Evolutionary conservation across 2,113 vertebrate genomes (phyloP).

Genomic region (Apodemus speciosus): DNA sequence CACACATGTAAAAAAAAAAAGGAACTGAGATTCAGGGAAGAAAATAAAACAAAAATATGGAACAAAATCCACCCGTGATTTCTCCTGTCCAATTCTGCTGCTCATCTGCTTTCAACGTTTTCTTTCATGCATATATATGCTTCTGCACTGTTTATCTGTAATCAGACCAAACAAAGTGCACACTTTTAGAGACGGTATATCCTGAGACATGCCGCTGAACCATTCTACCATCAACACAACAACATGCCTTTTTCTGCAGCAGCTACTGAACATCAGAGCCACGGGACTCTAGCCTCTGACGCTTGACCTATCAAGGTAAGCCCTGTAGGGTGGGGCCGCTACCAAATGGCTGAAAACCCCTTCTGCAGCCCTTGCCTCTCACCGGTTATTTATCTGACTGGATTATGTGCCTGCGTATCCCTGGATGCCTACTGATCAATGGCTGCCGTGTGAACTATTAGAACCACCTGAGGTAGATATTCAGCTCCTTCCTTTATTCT

Average conservation of each 20-base stretch:
- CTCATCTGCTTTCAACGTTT: background rate
- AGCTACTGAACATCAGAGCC: background rate
- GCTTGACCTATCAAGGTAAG: background rate
- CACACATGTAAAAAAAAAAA: background rate
- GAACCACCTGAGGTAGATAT: background rate
- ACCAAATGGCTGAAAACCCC: background rate
- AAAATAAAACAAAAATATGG: background rate
- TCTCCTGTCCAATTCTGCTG: background rate
- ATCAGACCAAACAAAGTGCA: background rate
- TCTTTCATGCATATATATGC: background rate
- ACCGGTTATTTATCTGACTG: background rate
- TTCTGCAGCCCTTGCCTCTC: background rate
- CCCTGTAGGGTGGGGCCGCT: background rate
- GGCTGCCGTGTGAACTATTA: background rate
- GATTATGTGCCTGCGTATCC: background rate
- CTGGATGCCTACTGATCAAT: background rate
- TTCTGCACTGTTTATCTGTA: background rate
- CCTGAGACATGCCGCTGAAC: background rate
- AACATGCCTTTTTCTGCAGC: background rate
- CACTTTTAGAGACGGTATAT: background rate
- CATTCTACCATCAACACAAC: background rate
- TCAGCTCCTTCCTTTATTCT: background rate
- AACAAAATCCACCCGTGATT: conserved; percentile 12
- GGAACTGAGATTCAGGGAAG: background rate
- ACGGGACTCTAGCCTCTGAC: background rate